Conservation (phyloP, 2,888 invertebrate genomes). For the Drosophila austrosaltans region DNA sequence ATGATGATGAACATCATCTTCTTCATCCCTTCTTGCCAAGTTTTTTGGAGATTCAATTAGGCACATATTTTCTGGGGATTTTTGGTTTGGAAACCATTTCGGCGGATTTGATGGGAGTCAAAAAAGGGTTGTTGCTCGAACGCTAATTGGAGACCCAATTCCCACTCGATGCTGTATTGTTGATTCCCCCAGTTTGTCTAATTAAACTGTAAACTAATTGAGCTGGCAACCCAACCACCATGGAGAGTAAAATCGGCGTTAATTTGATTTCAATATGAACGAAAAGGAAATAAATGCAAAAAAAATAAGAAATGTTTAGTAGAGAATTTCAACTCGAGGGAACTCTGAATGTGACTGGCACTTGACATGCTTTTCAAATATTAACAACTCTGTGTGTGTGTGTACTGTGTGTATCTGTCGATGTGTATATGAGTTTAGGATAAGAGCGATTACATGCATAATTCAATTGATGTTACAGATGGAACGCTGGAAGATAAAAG, state of each 20-base stretch:
- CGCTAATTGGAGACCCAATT: conserved; percentile 60
- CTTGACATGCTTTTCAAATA: conserved; percentile 52
- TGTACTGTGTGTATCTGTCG: conserved; percentile 25
- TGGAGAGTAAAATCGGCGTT: conserved; percentile 30
- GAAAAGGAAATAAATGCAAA: conserved; percentile 32
- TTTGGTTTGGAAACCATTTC: conserved; percentile 26
- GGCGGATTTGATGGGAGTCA: conserved; percentile 5
- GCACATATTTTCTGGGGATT: conserved; percentile 67
- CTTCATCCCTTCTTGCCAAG: not conserved
- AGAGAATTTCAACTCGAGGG: conserved; percentile 26
- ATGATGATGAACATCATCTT: no score
- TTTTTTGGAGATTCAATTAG: conserved; percentile 58
- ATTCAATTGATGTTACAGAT: conserved; percentile 71
- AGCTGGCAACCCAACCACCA: conserved; percentile 27
- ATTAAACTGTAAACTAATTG: conserved; percentile 67
- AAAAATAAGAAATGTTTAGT: not conserved
- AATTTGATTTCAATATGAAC: conserved; percentile 61
- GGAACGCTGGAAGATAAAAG: conserved; percentile 24
- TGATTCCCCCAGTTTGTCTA: conserved; percentile 52
- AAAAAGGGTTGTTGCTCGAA: conserved; percentile 38
- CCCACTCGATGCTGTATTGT: conserved; percentile 32
- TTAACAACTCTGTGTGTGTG: conserved; percentile 32
- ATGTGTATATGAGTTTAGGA: conserved; percentile 40
- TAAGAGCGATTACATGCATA: conserved; percentile 72
- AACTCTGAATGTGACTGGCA: conserved; percentile 37